Evolutionary conservation across 2,113 vertebrate genomes (phyloP), one percentile per base, ranked within the genome.

Genomic region (Eclectus roratus): DNA sequence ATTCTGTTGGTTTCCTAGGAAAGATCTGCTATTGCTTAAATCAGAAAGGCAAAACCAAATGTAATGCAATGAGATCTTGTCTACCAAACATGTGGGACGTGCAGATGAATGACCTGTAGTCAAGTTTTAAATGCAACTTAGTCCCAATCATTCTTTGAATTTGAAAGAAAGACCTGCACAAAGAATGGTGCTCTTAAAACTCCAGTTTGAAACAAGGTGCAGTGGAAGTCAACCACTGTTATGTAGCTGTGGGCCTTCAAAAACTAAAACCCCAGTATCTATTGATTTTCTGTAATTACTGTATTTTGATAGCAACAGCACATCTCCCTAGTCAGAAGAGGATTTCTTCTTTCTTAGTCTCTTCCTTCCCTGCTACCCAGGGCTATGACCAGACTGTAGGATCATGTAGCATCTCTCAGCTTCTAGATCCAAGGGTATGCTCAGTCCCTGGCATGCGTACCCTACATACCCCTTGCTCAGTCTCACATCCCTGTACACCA

Each of bases 371-470:
- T 58, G 56, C 56, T 58, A 7, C 60, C 35, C 35, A 76, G 33
- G 44, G 35, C 35, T 28, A 39, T 14, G 37, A 33, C 17, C 37
- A 44, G 9, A 13, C 11, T 3, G 6, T 1, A 46, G 53, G 63
- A 41, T 43, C 14, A 29, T 0, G 3, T 0, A 84, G 46, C 60
- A 73, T n/a, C 60, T 60, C 41, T 12, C 21, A 39, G 4, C 8
- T 84, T 53, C 55, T 31, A 43, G n/a, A 47, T 11, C 41, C 50
- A 46, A 53, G 8, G 12, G 55, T 86, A 24, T 70, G 49, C 7
- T 52, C 16, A 50, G 10, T 56, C 47, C 29, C 41, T 70, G 41
- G 13, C 2, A 0, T 2, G 3, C 2, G 0, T 28, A 39, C 20
- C 39, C 35, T 56, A 16, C 15, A 10, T 3, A 43, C 2, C 50